Conservation (phyloP, 2,888 invertebrate genomes). For the Pachycephus smyrnensis region DNA sequence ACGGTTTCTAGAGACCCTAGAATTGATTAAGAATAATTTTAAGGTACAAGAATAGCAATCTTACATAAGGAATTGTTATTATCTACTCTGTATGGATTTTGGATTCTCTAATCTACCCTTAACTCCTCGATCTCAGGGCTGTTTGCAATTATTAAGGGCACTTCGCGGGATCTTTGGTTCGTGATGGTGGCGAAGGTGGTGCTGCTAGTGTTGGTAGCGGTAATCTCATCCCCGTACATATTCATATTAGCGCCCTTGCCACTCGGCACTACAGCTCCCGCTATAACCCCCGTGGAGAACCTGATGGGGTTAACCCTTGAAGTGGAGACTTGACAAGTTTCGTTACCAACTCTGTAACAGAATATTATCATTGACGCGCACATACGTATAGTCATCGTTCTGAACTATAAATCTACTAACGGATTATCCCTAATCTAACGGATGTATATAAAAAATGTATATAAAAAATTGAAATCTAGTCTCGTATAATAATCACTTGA, state of each 20-base stretch:
- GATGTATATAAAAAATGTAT: background rate
- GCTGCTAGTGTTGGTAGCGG: constrained; percentile 13
- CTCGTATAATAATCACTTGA: background rate
- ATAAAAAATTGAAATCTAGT: background rate
- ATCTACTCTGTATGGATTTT: constrained; percentile 2
- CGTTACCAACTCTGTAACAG: background rate
- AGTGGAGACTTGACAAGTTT: constrained; percentile 5
- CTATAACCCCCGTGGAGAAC: constrained; percentile 5
- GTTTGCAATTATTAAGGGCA: constrained; percentile 48
- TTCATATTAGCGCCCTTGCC: constrained; percentile 37
- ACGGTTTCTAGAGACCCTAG: background rate
- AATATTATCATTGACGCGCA: background rate
- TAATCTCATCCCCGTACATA: constrained; percentile 32
- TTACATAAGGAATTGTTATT: background rate
- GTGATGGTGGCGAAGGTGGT: constrained; percentile 16
- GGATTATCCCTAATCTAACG: background rate
- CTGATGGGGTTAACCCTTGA: constrained; percentile 9
- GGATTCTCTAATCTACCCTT: constrained; percentile 33
- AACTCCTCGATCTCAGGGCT: constrained; percentile 31
- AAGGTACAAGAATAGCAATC: background rate
- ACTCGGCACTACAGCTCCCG: constrained; percentile 5
- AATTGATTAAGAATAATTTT: background rate
- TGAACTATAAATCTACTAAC: background rate
- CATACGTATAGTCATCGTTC: background rate
- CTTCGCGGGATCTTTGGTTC: constrained; percentile 40